A percentile compares a stretch with the other conserved stretches of the same genome.
phyloP scores from a whole-genome alignment of 2,888 invertebrate species.

The Ochropleura leucogaster region DNA sequence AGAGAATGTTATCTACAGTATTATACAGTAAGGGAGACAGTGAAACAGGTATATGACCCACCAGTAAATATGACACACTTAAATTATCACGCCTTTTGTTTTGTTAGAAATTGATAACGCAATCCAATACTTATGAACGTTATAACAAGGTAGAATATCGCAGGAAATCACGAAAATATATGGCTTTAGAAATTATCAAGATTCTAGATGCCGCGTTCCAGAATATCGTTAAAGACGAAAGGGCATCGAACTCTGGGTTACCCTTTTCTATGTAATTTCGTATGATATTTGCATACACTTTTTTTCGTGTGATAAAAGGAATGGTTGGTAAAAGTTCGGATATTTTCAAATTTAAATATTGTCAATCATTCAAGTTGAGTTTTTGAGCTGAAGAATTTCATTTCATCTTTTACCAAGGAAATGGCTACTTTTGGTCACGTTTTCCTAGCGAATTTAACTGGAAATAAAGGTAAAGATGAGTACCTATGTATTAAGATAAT shows the following conservation, averaged over 20 bases:
- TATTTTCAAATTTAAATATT: constrained; percentile 1
- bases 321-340: not conserved
- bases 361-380: not conserved
- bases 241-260: constrained; percentile 33
- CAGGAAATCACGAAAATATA: constrained; percentile 34
- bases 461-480: not conserved
- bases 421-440: not conserved
- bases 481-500: not conserved
- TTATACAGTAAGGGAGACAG: not conserved
- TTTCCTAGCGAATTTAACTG: not conserved
- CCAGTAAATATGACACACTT: not conserved
- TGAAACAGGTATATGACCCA: not conserved
- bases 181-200: constrained; percentile 44
- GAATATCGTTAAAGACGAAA: constrained; percentile 40
- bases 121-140: constrained; percentile 15
- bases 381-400: not conserved
- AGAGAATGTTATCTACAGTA: not conserved
- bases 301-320: constrained; percentile 3
- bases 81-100: not conserved
- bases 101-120: constrained; percentile 12
- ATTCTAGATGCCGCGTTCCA: constrained; percentile 50
- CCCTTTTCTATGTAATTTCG: constrained; percentile 35
- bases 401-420: not conserved
- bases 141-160: constrained; percentile 24
- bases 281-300: constrained; percentile 28